Conservation (phyloP, 2,113 vertebrate species). For the Campylomormyrus tamandua region DNA sequence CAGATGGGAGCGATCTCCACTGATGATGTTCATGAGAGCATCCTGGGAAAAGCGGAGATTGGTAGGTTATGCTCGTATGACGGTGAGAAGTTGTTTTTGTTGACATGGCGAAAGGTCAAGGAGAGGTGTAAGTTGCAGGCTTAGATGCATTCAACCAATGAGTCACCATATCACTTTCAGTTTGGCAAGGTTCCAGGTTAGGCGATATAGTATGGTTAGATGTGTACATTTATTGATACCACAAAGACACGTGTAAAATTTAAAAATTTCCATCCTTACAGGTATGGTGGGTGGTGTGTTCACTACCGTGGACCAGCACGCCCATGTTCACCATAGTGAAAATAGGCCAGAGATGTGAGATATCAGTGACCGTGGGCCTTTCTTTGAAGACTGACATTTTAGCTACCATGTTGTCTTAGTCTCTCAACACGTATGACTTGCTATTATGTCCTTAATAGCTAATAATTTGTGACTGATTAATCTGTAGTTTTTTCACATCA, state of each 20-base stretch:
- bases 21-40: not conserved
- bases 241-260: not conserved
- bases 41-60: not conserved
- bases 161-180: not conserved
- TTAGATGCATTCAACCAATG: not conserved
- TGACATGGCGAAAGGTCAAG: not conserved
- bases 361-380: not conserved
- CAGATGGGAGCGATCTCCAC: not conserved
- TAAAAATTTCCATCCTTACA: not conserved
- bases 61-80: not conserved
- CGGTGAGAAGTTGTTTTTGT: not conserved
- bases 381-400: not conserved
- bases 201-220: not conserved
- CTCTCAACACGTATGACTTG: not conserved
- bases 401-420: not conserved
- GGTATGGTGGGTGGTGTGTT: not conserved
- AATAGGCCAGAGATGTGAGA: not conserved
- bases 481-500: not conserved
- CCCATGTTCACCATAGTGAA: not conserved
- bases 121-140: not conserved
- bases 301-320: not conserved
- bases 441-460: not conserved
- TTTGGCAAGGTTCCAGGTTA: not conserved
- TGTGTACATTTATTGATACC: not conserved
- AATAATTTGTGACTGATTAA: not conserved